Evolutionary conservation across 37 sponge, comb jelly and placozoan species (phyloP).

Genomic region (Halisarca cf. caerulea): DNA sequence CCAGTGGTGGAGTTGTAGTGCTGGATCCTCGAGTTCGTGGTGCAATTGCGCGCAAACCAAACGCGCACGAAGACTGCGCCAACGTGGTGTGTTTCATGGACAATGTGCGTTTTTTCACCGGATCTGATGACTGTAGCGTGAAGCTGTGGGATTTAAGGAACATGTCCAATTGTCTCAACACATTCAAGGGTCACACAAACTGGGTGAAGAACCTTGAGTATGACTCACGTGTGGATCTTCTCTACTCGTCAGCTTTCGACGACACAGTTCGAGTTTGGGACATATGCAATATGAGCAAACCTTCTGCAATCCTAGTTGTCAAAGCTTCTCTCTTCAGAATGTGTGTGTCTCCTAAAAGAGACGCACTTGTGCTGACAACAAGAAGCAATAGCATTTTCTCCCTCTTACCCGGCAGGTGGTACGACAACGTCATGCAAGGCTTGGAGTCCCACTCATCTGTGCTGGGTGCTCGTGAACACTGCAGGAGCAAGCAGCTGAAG

Average conservation of each 20-base stretch:
- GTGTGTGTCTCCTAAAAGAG: neutral
- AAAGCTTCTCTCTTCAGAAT: neutral
- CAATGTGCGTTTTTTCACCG: neutral
- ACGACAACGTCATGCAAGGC: neutral
- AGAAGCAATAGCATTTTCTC: neutral
- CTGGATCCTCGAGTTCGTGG: slow-evolving; percentile 8
- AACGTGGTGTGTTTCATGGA: neutral
- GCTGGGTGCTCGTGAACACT: neutral
- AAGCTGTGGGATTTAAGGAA: slow-evolving; percentile 13
- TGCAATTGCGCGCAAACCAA: neutral
- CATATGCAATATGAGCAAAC: neutral
- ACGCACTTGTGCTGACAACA: neutral
- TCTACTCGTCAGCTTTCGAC: slow-evolving; percentile 12
- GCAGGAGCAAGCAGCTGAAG: neutral
- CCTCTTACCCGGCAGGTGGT: neutral
- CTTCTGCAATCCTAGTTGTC: neutral
- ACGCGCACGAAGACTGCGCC: slow-evolving; percentile 19
- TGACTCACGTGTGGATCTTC: neutral
- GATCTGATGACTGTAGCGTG: slow-evolving; percentile 9
- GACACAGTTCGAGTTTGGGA: slow-evolving; percentile 15
- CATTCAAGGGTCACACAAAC: neutral
- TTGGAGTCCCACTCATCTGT: neutral
- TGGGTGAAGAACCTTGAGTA: slow-evolving; percentile 29
- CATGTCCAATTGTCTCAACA: neutral
- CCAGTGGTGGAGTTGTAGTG: slow-evolving; percentile 2